Base-by-base conservation (phyloP, 2,113 vertebrate genomes). In the Lophochroa leadbeateri region DNA sequence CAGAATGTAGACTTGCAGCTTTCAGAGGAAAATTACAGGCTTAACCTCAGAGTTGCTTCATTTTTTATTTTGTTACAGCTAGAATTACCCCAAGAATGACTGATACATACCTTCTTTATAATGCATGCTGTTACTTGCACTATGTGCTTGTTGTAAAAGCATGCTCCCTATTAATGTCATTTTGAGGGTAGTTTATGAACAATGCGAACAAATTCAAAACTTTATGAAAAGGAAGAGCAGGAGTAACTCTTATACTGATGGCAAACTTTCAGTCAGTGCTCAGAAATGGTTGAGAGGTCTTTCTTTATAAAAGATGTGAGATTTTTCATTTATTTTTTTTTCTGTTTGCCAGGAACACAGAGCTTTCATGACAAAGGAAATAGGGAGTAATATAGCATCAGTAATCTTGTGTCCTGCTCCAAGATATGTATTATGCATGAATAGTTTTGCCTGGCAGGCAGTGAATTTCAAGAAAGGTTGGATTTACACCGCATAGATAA, bases 381-480 rank as follows among this genome's bases (percentile, higher is more conserved):
- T 44, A 47, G 55, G 35, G 58, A 82, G n/a, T 69, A 90, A 35
- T 64, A 72, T 23, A 88, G 90, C 33, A 44, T 91, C 69, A 84
- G n/a, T 61, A 86, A 92, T 91, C 53, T 82, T 71, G 20, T 92
- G 91, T 86, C 80, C 63, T 71, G 17, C 37, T 85, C 46, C 63
- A 83, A 37, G 50, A 70, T 84, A 86, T 46, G 35, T 83, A 67
- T 91, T 83, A 88, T 88, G 58, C 58, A 86, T 82, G 53, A 83
- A 77, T 61, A 91, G 80, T 86, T 94, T 92, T 83, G 44, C 58
- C 71, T 92, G 76, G 35, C 91, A 88, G 63, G 79, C 76, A 88
- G 5, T 74, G 63, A 64, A 92, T 94, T 91, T 93, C 41, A 65
- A 43, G 88, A 94, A 88, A 55, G 53, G 17, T 52, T 90, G 64